These are phyloP conservation scores for Oscheius myriophilus DNA, from an alignment of 2,888 invertebrate genomes.

Conservation along the genomic window DNA sequence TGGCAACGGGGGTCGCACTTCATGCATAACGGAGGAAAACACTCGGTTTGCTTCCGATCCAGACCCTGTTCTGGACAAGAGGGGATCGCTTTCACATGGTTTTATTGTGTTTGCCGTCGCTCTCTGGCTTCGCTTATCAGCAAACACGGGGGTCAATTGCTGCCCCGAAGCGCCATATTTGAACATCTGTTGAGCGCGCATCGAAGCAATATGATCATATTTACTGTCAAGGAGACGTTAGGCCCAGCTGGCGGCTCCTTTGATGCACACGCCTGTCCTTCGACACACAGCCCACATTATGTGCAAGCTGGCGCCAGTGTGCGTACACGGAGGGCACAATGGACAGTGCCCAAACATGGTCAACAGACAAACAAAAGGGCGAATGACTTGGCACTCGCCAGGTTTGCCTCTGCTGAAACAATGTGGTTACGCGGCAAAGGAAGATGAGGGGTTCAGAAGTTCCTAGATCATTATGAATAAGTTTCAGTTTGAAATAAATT, in stretches of 20 bases:
- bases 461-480: no score
- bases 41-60: neutral
- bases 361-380: conserved; percentile 19
- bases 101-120: conserved; percentile 19
- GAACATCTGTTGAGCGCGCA: conserved; percentile 26
- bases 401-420: neutral
- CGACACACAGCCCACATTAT: conserved; percentile 25
- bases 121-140: conserved; percentile 25
- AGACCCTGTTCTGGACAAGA: neutral
- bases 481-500: no score
- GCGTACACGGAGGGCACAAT: conserved; percentile 21
- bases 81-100: neutral
- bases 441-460: no score
- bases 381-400: conserved; percentile 13
- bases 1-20: neutral
- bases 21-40: conserved; percentile 9
- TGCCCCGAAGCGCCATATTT: conserved; percentile 23
- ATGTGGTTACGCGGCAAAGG: neutral
- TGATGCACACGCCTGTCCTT: conserved; percentile 5
- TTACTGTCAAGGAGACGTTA: conserved; percentile 20
- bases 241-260: conserved; percentile 26
- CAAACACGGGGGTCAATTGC: conserved; percentile 23
- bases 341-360: conserved; percentile 1
- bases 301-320: conserved; percentile 28
- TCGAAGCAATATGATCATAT: conserved; percentile 29